Conservation (phyloP, 2,888 invertebrate species). For the Catocala sponsa region DNA sequence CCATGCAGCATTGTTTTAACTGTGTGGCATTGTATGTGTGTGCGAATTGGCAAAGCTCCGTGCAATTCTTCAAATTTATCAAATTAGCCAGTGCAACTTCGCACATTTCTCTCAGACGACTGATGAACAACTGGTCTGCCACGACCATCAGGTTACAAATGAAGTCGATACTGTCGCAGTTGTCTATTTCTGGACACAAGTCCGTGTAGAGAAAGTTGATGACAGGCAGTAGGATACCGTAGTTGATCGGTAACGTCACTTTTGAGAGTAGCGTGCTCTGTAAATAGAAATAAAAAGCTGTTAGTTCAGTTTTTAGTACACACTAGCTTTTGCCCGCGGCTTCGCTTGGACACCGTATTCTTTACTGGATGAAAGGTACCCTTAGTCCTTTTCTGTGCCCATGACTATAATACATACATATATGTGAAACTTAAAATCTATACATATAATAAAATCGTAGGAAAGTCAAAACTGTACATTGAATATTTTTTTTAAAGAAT, state of each 20-base stretch:
- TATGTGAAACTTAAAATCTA: no score
- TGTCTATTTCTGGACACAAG: slow-evolving; percentile 87
- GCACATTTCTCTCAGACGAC: slow-evolving; percentile 91
- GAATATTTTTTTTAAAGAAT: no score
- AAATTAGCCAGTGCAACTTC: slow-evolving; percentile 90
- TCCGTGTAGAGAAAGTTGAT: slow-evolving; percentile 93
- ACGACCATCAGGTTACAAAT: slow-evolving; percentile 92
- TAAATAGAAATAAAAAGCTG: slow-evolving; percentile 51
- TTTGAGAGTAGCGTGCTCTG: slow-evolving; percentile 85
- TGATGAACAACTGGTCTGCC: slow-evolving; percentile 94
- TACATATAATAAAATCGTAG: no score
- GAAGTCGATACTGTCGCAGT: slow-evolving; percentile 90
- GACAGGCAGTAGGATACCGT: slow-evolving; percentile 89
- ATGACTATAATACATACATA: no score
- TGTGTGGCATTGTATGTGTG: slow-evolving; percentile 92
- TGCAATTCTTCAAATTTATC: slow-evolving; percentile 92
- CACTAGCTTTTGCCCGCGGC: not conserved
- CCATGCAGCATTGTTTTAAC: slow-evolving; percentile 91
- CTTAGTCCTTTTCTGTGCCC: no score
- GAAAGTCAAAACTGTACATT: no score
- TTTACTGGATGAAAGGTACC: no score
- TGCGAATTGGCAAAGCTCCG: slow-evolving; percentile 93
- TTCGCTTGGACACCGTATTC: not conserved
- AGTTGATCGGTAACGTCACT: slow-evolving; percentile 89
- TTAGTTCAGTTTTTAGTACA: not conserved